Evolutionary conservation across 2,113 vertebrate species (phyloP).

Genomic region (Bombycilla garrulus): DNA sequence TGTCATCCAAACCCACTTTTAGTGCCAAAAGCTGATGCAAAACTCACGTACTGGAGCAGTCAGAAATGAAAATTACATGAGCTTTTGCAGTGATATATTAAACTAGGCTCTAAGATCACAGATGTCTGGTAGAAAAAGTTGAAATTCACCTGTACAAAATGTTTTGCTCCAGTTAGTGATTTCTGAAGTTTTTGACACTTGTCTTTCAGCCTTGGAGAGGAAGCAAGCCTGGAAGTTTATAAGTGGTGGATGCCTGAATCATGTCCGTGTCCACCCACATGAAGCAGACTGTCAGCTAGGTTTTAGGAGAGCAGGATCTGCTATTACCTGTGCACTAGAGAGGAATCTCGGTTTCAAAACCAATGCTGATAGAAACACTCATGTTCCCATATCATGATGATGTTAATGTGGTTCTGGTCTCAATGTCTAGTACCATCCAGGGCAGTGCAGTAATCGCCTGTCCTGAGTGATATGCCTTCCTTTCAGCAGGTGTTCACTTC

Average conservation of each 20-base stretch:
- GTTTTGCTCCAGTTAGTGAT: neutral
- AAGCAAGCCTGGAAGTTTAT: neutral
- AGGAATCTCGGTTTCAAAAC: neutral
- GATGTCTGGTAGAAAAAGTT: neutral
- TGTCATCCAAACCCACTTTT: slow-evolving; percentile 25
- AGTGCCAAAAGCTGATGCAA: slow-evolving; percentile 30
- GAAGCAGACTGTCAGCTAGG: neutral
- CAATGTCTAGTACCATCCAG: neutral
- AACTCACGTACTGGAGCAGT: neutral
- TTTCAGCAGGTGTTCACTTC: neutral
- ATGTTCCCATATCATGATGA: neutral
- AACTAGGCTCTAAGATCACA: neutral
- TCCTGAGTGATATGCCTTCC: neutral
- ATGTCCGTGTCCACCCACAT: neutral
- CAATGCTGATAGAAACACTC: neutral
- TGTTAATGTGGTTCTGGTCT: neutral
- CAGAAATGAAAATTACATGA: neutral
- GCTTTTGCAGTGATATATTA: neutral
- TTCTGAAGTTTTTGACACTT: neutral
- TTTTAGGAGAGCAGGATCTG: neutral
- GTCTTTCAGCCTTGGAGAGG: neutral
- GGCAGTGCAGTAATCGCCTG: neutral
- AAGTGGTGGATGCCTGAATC: accelerated
- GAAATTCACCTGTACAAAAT: neutral
- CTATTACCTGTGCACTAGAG: neutral